Conservation (phyloP, 2,888 invertebrate genomes). For the Ischnura elegans region DNA sequence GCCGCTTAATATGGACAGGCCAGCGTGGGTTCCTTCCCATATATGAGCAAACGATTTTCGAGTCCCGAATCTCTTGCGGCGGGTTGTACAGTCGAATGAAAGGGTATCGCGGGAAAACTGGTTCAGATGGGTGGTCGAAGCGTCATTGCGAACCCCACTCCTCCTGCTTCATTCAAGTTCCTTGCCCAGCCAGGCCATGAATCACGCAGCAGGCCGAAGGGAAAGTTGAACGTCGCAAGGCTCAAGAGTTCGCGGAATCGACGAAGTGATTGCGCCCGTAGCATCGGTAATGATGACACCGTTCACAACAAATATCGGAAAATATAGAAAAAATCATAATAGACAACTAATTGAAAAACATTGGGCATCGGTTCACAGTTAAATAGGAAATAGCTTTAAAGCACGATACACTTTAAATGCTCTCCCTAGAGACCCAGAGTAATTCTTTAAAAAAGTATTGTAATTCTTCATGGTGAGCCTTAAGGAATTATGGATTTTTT, state of each 20-base stretch:
- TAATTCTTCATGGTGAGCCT: too few species aligned
- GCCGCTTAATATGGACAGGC: conserved; percentile 41
- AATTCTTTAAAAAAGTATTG: too few species aligned
- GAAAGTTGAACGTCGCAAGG: neutral
- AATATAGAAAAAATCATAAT: too few species aligned
- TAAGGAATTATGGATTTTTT: too few species aligned
- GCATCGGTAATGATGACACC: neutral
- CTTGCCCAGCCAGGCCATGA: neutral
- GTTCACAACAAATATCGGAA: too few species aligned
- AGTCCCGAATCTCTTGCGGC: conserved; percentile 44
- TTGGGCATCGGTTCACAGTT: too few species aligned
- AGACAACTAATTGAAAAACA: too few species aligned
- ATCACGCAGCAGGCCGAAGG: neutral
- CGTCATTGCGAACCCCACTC: neutral
- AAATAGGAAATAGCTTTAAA: too few species aligned
- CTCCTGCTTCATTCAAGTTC: neutral
- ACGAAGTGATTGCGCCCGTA: too few species aligned
- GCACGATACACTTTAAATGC: too few species aligned
- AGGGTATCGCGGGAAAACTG: conserved; percentile 38
- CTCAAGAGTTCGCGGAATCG: too few species aligned
- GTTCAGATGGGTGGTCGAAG: conserved; percentile 22
- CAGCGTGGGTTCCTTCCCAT: conserved; percentile 41
- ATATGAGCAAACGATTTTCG: conserved; percentile 57
- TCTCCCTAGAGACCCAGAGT: too few species aligned
- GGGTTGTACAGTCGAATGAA: neutral